These are phyloP conservation scores for Nasonia giraulti DNA, from an alignment of 1,140 invertebrate genomes.

Conservation along the genomic window DNA sequence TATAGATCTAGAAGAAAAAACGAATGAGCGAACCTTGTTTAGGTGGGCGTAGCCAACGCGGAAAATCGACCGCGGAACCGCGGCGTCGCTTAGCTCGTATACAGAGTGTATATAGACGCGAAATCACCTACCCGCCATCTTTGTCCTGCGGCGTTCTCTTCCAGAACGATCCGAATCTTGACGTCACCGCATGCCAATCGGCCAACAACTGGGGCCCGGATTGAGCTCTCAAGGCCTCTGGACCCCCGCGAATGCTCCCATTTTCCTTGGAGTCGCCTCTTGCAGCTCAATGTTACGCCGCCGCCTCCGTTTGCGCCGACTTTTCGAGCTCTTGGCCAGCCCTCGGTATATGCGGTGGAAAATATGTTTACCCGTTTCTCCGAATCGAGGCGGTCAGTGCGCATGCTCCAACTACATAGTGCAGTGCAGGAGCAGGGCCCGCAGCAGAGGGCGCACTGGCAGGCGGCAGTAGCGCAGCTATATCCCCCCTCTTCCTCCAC, in stretches of 20 bases:
- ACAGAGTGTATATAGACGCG: constrained; percentile 6
- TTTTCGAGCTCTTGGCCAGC: constrained; percentile 28
- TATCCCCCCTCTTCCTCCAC: too few relatives aligned
- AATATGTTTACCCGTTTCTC: constrained; percentile 7
- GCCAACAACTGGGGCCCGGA: background rate
- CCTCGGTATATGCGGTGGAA: constrained; percentile 17
- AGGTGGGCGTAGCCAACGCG: background rate
- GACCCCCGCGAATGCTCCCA: background rate
- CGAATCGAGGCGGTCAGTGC: background rate
- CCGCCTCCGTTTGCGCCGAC: background rate
- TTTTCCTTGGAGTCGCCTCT: constrained; percentile 21
- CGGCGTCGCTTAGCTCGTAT: background rate
- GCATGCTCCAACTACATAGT: background rate
- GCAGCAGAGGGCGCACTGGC: too few relatives aligned
- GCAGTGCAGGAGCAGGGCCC: too few relatives aligned
- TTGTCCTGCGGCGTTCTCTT: constrained; percentile 69
- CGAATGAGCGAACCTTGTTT: background rate
- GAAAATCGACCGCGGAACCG: background rate
- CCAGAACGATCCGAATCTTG: constrained; percentile 66
- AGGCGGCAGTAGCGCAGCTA: background rate
- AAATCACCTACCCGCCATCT: constrained; percentile 72
- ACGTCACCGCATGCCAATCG: constrained; percentile 70
- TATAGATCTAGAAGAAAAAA: constrained; percentile 78
- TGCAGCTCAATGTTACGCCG: background rate
- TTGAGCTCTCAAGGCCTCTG: constrained; percentile 6